Percentiles rank a stretch among this genome's conserved stretches.
These are phyloP conservation scores for Zosterops lateralis DNA, from an alignment of 2,113 vertebrate species.

Conservation along the genomic window DNA sequence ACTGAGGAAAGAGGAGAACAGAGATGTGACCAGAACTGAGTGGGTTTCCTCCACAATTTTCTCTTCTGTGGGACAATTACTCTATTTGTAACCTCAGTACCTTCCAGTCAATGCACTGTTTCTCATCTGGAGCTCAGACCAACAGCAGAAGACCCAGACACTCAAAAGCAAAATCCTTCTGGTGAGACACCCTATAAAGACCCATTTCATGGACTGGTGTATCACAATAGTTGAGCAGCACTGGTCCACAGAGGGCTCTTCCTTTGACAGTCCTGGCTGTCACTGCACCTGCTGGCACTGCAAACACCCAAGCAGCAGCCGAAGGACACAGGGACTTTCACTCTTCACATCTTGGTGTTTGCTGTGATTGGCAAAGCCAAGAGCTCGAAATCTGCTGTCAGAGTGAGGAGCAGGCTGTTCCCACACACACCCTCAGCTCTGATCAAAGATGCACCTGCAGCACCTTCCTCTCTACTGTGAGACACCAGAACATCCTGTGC, in stretches of 20 bases:
- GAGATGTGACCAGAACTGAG: not conserved
- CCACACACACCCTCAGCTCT: not conserved
- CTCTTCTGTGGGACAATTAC: not conserved
- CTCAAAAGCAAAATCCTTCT: not conserved
- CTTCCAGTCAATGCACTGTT: not conserved
- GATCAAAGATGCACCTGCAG: not conserved
- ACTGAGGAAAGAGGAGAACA: not conserved
- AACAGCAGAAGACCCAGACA: not conserved
- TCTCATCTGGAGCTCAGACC: not conserved
- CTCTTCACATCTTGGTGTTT: not conserved
- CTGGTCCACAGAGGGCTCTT: not conserved
- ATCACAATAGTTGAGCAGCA: not conserved
- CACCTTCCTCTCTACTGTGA: not conserved
- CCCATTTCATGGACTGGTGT: not conserved
- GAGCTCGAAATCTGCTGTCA: not conserved
- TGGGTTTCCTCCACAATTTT: not conserved
- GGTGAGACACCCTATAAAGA: not conserved
- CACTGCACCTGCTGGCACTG: not conserved
- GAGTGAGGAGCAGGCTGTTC: not conserved
- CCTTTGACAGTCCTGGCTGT: not conserved
- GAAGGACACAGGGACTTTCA: not conserved
- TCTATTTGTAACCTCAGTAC: not conserved
- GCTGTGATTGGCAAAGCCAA: not conserved
- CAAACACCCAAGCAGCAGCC: not conserved
- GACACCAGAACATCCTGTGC: not conserved